Evolutionary conservation across 2,888 invertebrate species (phyloP).

Genomic region (Neria commutata): DNA sequence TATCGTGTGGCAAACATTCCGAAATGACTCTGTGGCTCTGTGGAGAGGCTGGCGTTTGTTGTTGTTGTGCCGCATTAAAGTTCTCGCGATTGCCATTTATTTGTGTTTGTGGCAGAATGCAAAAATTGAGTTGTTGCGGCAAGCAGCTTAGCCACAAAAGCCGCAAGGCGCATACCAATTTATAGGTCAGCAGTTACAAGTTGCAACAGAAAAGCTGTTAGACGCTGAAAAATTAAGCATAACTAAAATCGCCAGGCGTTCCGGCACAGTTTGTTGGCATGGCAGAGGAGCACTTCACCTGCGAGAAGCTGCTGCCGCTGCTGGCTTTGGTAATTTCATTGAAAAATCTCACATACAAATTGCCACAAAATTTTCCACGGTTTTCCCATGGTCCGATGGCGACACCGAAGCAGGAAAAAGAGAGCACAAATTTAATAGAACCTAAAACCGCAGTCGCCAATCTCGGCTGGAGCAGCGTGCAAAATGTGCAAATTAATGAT

Average conservation of each 20-base stretch:
- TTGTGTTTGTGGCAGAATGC: not conserved
- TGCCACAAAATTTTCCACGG: too few relatives aligned
- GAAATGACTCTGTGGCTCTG: not conserved
- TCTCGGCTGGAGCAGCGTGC: not conserved
- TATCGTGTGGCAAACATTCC: not conserved
- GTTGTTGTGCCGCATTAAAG: not conserved
- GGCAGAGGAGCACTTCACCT: too few relatives aligned
- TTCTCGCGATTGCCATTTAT: not conserved
- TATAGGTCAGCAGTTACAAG: slow-evolving; percentile 59
- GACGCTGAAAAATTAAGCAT: slow-evolving; percentile 1
- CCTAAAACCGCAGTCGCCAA: not conserved
- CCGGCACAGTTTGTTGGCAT: too few relatives aligned
- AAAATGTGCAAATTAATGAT: slow-evolving; percentile 28
- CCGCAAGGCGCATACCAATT: slow-evolving; percentile 45
- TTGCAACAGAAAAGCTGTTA: slow-evolving; percentile 33
- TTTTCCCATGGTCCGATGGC: too few relatives aligned
- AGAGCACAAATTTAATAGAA: slow-evolving; percentile 16
- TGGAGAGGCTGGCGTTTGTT: not conserved
- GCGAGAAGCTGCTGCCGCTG: too few relatives aligned
- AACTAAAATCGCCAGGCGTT: too few relatives aligned
- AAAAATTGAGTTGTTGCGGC: slow-evolving; percentile 2
- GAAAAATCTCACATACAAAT: too few relatives aligned
- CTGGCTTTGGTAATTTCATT: too few relatives aligned
- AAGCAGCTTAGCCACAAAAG: not conserved
- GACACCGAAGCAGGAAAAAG: not conserved